phyloP scores from a whole-genome alignment of 2,797 vertebrate genomes.

The Sorex maritimensis region DNA sequence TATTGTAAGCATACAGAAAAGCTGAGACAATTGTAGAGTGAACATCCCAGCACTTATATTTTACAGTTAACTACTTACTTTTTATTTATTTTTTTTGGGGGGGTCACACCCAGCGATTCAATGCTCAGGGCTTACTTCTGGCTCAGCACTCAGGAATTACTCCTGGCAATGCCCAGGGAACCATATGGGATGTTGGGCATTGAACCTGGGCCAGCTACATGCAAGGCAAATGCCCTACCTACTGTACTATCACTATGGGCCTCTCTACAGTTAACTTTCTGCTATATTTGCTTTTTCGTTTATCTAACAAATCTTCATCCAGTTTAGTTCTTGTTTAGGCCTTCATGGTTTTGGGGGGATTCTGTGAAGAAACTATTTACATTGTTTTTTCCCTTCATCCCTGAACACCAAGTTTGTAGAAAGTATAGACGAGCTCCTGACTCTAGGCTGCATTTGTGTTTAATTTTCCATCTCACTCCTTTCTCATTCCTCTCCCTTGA shows the following conservation, averaged over 20 bases:
- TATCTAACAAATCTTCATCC: slow-evolving; percentile 19
- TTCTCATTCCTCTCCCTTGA: slow-evolving; percentile 46
- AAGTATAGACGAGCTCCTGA: slow-evolving; percentile 47
- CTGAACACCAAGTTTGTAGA: background rate
- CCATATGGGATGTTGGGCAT: too few species aligned
- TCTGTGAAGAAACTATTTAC: slow-evolving; percentile 59
- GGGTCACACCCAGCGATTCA: too few species aligned
- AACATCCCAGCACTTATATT: slow-evolving; percentile 36
- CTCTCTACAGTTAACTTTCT: slow-evolving; percentile 37
- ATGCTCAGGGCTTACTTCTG: too few species aligned
- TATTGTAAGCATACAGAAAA: slow-evolving; percentile 47
- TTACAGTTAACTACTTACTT: background rate
- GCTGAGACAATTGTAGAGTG: slow-evolving; percentile 35
- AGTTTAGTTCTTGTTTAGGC: slow-evolving; percentile 40
- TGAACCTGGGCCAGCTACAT: too few species aligned
- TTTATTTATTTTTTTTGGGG: too few species aligned
- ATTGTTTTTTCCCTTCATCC: slow-evolving; percentile 19
- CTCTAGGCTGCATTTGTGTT: slow-evolving; percentile 33
- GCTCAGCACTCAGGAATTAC: too few species aligned
- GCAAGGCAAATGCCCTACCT: too few species aligned
- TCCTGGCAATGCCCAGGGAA: too few species aligned
- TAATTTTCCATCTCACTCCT: slow-evolving; percentile 32
- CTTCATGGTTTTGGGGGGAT: slow-evolving; percentile 36
- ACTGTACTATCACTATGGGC: too few species aligned
- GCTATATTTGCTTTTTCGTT: slow-evolving; percentile 61